phyloP scores from a whole-genome alignment of 2,888 invertebrate species.

The Rhabditoides inermis region DNA sequence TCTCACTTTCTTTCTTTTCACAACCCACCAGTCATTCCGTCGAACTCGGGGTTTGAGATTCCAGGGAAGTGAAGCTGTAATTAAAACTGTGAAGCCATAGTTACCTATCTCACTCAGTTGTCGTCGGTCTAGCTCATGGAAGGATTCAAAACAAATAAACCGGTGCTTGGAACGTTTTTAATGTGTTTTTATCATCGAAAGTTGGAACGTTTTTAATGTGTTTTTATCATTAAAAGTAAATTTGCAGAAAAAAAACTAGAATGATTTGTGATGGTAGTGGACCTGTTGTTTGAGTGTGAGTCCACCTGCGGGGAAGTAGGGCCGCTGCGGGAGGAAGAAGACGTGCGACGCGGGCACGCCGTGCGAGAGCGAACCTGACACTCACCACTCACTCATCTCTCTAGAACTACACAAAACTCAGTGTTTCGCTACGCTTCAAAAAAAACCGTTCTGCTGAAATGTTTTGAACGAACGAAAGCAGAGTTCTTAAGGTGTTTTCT shows the following conservation, averaged over 20 bases:
- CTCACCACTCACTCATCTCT: neutral
- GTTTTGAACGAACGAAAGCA: neutral
- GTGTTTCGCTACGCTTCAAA: neutral
- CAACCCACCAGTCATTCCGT: too few relatives aligned
- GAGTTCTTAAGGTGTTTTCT: neutral
- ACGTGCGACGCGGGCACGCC: constrained; percentile 34
- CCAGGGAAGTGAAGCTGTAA: too few relatives aligned
- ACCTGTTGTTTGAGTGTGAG: constrained; percentile 56
- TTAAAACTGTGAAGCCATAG: too few relatives aligned
- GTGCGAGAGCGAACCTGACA: constrained; percentile 12
- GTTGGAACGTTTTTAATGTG: too few relatives aligned
- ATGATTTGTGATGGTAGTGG: too few relatives aligned
- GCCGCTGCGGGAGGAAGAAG: constrained; percentile 59
- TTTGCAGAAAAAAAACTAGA: too few relatives aligned
- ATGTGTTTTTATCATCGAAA: too few relatives aligned
- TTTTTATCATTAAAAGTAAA: too few relatives aligned
- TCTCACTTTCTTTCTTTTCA: constrained; percentile 1
- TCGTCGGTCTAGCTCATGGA: too few relatives aligned
- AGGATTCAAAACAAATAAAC: too few relatives aligned
- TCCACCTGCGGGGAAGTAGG: constrained; percentile 58
- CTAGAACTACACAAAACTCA: neutral
- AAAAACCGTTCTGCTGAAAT: neutral
- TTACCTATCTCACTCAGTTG: neutral
- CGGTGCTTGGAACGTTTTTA: too few relatives aligned
- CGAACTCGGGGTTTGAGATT: too few relatives aligned